Base-by-base conservation (phyloP, 2,113 vertebrate genomes). In the Aleadryas rufinucha region DNA sequence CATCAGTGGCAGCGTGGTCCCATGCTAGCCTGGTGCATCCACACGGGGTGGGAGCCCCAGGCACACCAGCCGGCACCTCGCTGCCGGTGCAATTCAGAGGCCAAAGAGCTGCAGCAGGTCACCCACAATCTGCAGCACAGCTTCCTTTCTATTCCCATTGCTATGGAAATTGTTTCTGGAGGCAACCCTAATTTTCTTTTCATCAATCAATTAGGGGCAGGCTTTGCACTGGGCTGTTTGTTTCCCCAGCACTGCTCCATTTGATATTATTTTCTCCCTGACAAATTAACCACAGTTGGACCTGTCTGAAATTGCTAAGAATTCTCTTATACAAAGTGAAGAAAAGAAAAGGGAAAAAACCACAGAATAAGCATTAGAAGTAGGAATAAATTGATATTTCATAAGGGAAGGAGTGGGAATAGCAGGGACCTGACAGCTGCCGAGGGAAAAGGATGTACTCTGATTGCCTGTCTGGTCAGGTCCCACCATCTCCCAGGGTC, bases 221-320 rank as follows among this genome's bases (percentile, higher is more conserved):
- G 64, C 76, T 93, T 95, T 93, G 66, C 70, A 53, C 66, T 82
- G 37, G 24, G 53, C 61, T 94, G 57, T 87, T 89, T 88, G 57
- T 80, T 95, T 93, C 49, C 66, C 45, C 28, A 44, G 76, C 35
- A 28, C 60, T 78, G 39, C 45, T 80, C 41, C 6, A 1, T 74
- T 88, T 96, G 80, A 70, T 93, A 84, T 77, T 93, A 90, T 93
- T 95, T 95, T 86, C 68, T 88, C 33, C 39, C 20, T 54, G 79
- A 93, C 33, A 70, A 89, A 95, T 95, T 93, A 93, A 95, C 83
- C 63, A 95, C 68, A 93, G 76, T 88, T 93, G 83, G 88, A 89
- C 83, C 74, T 87, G 81, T 79, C 91, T 93, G 74, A 93, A 84
- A 93, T 39, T n/a, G n/a, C n/a, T 39, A 39, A 39, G 39, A 39